Percentiles rank a stretch among this genome's conserved stretches.
These are phyloP conservation scores for Eleutherodactylus coqui DNA, from an alignment of 2,797 vertebrate genomes.

Conservation along the genomic window DNA sequence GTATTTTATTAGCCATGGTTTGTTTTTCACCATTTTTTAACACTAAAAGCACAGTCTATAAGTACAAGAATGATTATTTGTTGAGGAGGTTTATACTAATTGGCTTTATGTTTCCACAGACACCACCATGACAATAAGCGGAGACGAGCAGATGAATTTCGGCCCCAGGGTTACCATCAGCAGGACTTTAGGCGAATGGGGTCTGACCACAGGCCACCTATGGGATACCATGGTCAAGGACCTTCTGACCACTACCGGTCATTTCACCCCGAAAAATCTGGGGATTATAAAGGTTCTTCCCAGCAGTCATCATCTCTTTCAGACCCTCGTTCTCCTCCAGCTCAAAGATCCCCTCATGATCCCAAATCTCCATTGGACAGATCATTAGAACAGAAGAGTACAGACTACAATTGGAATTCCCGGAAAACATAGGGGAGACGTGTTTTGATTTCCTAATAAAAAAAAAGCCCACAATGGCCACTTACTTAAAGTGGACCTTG, in stretches of 20 bases:
- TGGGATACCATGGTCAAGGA: slow-evolving; percentile 82
- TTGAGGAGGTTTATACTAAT: background rate
- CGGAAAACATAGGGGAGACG: slow-evolving; percentile 81
- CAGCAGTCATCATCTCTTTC: slow-evolving; percentile 76
- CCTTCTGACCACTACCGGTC: slow-evolving; percentile 90
- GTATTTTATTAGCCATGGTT: background rate
- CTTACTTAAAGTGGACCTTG: slow-evolving; percentile 66
- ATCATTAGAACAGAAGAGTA: slow-evolving; percentile 83
- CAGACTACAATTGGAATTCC: slow-evolving; percentile 91
- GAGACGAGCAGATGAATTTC: slow-evolving; percentile 88
- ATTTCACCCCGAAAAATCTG: slow-evolving; percentile 86
- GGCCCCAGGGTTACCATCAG: slow-evolving; percentile 85
- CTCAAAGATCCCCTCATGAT: slow-evolving; percentile 93
- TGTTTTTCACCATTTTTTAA: background rate
- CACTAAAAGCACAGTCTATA: background rate
- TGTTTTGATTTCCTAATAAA: slow-evolving; percentile 51
- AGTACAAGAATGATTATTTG: background rate
- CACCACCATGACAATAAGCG: slow-evolving; percentile 91
- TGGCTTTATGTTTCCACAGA: slow-evolving; percentile 70
- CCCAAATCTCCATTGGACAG: slow-evolving; percentile 88
- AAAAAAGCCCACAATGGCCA: slow-evolving; percentile 58
- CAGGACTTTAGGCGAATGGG: slow-evolving; percentile 91
- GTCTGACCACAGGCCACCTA: slow-evolving; percentile 85
- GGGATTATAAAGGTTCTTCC: slow-evolving; percentile 83
- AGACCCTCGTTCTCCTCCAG: slow-evolving; percentile 91